phyloP scores from a whole-genome alignment of 2,797 vertebrate genomes.

The Agapornis canus region DNA sequence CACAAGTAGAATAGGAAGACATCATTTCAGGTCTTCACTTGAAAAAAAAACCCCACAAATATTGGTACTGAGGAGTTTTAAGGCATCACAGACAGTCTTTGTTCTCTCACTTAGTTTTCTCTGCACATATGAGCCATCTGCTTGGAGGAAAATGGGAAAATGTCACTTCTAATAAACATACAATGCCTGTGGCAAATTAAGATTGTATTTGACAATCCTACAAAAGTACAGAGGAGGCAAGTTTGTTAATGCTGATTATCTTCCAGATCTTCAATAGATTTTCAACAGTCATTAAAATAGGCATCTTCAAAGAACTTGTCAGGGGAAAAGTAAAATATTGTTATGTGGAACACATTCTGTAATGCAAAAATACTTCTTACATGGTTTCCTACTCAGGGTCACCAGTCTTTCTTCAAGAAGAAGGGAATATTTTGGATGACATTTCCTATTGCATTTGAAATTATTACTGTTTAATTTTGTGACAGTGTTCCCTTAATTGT shows the following conservation, averaged over 20 bases:
- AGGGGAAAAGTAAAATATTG: neutral
- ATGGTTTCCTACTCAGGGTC: neutral
- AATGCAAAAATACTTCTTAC: neutral
- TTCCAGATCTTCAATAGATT: conserved; percentile 26
- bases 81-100: neutral
- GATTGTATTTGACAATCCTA: conserved; percentile 31
- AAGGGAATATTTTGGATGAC: neutral
- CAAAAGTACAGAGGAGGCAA: conserved; percentile 4
- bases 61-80: neutral
- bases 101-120: conserved; percentile 3
- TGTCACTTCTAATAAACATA: conserved; percentile 40
- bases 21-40: neutral
- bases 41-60: neutral
- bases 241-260: conserved; percentile 38
- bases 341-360: conserved; percentile 17
- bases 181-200: conserved; percentile 13
- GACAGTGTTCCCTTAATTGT: neutral
- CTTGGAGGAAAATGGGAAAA: conserved; percentile 26
- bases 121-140: neutral
- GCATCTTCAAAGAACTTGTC: conserved; percentile 14
- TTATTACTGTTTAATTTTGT: neutral
- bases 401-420: neutral
- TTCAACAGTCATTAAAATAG: conserved; percentile 14
- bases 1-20: neutral
- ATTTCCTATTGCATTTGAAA: neutral